Conservation (phyloP, 2,888 invertebrate genomes). For the Silvanus unidentatus region DNA sequence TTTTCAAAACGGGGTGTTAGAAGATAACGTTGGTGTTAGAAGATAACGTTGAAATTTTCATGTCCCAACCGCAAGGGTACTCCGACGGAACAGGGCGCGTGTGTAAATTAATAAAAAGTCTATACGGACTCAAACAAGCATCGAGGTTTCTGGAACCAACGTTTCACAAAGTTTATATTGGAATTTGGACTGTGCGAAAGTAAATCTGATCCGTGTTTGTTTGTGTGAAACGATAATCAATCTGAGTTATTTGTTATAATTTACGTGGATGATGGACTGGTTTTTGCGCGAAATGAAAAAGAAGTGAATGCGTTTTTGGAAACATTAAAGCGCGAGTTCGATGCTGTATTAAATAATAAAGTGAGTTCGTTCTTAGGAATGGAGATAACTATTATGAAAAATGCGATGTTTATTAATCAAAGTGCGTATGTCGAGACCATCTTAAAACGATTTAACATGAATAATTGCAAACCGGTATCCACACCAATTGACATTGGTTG, state of each 20-base stretch:
- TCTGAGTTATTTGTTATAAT: conserved; percentile 26
- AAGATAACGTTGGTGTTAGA: conserved; percentile 25
- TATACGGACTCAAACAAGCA: conserved; percentile 40
- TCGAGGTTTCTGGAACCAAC: conserved; percentile 35
- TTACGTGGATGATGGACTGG: conserved; percentile 35
- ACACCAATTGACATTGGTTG: conserved; percentile 16
- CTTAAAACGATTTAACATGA: conserved; percentile 16
- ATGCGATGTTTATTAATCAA: conserved; percentile 11
- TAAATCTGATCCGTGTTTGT: conserved; percentile 33
- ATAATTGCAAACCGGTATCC: conserved; percentile 19
- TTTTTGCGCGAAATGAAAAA: conserved; percentile 11
- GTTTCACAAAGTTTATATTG: conserved; percentile 27
- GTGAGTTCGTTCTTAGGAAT: conserved; percentile 5
- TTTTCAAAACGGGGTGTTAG: too few species aligned
- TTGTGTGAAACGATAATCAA: conserved; percentile 13
- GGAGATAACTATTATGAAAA: not conserved
- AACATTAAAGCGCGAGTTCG: conserved; percentile 13
- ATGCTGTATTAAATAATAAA: not conserved
- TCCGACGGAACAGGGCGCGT: too few species aligned
- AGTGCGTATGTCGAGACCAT: conserved; percentile 10
- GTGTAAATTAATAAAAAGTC: conserved; percentile 31
- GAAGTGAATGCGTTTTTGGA: conserved; percentile 17
- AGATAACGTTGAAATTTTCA: too few species aligned
- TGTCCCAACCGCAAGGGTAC: too few species aligned
- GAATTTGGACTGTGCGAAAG: conserved; percentile 15